Base-by-base conservation (phyloP, 1,140 invertebrate species). In the Belonocnema kinseyi region DNA sequence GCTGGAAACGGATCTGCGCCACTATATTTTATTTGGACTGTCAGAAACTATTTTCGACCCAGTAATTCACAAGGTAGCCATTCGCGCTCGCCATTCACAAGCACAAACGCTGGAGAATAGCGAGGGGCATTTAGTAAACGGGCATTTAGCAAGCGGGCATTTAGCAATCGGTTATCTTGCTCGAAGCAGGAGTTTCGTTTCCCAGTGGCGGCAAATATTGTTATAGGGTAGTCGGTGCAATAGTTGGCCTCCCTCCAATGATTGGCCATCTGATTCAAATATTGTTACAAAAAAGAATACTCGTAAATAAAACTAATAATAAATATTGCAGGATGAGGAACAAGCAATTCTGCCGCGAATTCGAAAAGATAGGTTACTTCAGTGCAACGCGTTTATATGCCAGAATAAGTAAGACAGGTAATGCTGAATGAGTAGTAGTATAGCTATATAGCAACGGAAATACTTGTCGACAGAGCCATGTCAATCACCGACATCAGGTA, bases 191-290 rank as follows among this genome's bases (percentile, higher is more conserved):
- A 0, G 14, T 40, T 40, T 16, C 14, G 14, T 66, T 66, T 73
- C 17, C 7, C 56, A 53, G 40, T 12, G 14, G 46, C 26, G 50
- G 17, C 33, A 74, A 80, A 80, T 80, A 74, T 76, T 76, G 78
- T 79, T 33, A 33, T 33, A 26, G 17, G 52, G 3, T 17, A 54
- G 13, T n/a, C 52, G 14, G n/a, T 56, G 8, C 4, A 33, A 33
- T 33, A 4, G 3, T 5, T 5, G 26, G 26, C 26, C 26, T 3
- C 4, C 26, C 26, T 33, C 26, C 3, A 33, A 33, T 33, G 26
- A 33, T 33, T 33, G 4, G 26, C 3, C 26, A 33, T 4, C 26
- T 33, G 0, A 33, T 33, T 33, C 5, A 33, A 33, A 33, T 33
- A 33, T 33, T 33, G 2, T 33, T 33, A 33, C 5, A 3, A 5